phyloP scores from a whole-genome alignment of 2,113 vertebrate genomes.

The Erinaceus europaeus region DNA sequence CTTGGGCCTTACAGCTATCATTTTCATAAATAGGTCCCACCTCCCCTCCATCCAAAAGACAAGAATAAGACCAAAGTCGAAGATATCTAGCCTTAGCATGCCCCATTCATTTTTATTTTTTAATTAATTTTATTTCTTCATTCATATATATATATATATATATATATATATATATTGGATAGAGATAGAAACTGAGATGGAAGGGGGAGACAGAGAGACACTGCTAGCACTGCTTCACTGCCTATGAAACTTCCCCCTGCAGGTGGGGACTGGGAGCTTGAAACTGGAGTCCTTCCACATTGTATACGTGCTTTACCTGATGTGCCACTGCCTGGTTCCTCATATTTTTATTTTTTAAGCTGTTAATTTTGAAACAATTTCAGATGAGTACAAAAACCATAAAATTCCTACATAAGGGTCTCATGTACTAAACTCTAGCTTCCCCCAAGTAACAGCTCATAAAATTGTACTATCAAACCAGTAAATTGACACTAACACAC shows the following conservation, averaged over 20 bases:
- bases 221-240: too few species aligned
- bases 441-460: background rate
- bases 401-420: background rate
- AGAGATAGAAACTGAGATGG: too few species aligned
- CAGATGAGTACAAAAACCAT: background rate
- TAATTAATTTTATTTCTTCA: too few species aligned
- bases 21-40: background rate
- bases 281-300: too few species aligned
- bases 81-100: background rate
- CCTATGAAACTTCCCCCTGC: too few species aligned
- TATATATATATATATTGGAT: too few species aligned
- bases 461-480: background rate
- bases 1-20: background rate
- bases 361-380: constrained; percentile 20
- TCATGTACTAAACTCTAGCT: background rate
- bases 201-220: too few species aligned
- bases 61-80: background rate
- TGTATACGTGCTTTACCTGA: too few species aligned
- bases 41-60: background rate
- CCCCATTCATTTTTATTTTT: background rate
- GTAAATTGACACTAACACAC: background rate
- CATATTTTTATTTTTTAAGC: too few species aligned
- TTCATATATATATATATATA: too few species aligned
- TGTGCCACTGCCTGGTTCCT: too few species aligned
- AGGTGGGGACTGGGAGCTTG: too few species aligned